These are phyloP conservation scores for Oenanthe melanoleuca DNA, from an alignment of 2,113 vertebrate genomes.

Conservation along the genomic window DNA sequence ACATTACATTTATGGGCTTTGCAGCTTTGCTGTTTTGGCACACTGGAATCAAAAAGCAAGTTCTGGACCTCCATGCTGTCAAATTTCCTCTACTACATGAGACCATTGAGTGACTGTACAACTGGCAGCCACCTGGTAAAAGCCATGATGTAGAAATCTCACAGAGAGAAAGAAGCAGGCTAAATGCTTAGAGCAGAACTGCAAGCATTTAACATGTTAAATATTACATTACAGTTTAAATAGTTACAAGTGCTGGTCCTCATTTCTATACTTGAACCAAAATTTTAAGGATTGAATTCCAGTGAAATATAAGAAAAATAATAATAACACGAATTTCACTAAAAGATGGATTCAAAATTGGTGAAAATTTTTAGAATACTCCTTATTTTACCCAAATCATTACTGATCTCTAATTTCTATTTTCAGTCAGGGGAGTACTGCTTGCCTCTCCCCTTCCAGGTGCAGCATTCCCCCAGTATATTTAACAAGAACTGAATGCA, in stretches of 20 bases:
- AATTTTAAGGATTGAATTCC: not conserved
- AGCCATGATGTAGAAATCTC: not conserved
- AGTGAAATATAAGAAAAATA: not conserved
- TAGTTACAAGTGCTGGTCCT: not conserved
- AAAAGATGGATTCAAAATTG: not conserved
- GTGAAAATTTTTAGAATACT: not conserved
- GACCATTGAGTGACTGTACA: not conserved
- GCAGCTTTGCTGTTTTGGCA: not conserved
- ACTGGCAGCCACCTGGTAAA: not conserved
- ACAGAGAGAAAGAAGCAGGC: not conserved
- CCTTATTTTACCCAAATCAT: not conserved
- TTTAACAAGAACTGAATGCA: not conserved
- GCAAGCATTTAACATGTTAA: not conserved
- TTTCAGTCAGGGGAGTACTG: not conserved
- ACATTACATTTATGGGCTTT: not conserved
- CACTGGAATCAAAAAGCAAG: not conserved
- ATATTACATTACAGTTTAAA: not conserved
- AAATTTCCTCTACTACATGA: not conserved
- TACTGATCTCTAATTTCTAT: not conserved
- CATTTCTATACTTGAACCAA: not conserved
- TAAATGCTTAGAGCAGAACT: not conserved
- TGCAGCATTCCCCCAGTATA: accelerated
- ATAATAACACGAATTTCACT: not conserved
- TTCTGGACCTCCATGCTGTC: not conserved
- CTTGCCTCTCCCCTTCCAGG: not conserved